Evolutionary conservation across 2,797 vertebrate species (phyloP), one percentile per base, ranked within the genome.

Genomic region (Chelonia mydas): DNA sequence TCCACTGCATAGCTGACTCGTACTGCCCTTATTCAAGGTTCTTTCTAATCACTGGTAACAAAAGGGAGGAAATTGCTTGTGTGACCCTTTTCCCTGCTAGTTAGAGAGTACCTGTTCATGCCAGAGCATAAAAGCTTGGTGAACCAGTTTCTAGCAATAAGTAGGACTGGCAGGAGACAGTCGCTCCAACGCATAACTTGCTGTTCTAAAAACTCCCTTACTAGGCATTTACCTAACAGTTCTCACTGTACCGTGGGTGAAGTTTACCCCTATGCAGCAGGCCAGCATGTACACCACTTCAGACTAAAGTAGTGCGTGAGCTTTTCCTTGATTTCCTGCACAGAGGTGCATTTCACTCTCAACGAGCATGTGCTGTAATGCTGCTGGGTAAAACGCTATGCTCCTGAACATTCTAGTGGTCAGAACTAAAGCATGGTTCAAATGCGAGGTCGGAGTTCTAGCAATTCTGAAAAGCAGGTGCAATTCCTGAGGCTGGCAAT

Each of bases 331-430:
- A 37, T 72, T 37, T 72, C 10, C 12, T 61, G 57, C 28, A 57
- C 55, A 61, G 57, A 61, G 78, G 59, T 79, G 84, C 54, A 86
- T 77, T 90, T 92, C 9, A 10, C 2, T 49, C 96, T 96, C 95
- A 97, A 95, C 96, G 94, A 97, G 94, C 96, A 95, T 93, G 15
- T 88, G 84, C 17, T 92, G 74, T 45, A 47, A 12, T 0, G 5
- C 84, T 87, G 83, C 83, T 65, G 21, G 65, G n/a, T 37, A 41
- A 72, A 72, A 76, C 6, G 4, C 21, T 28, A 28, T 28, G 11
- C 25, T 76, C 21, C 15, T 41, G 41, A 28, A 45, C 41, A 23
- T 33, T 61, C 61, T n/a, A 72, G n/a, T 37, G 41, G 19, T 68
- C n/a, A 41, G 17, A 72, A 37, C 19, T 84, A 59, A 89, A n/a